Base-by-base conservation (phyloP, 2,888 invertebrate species). In the Drosophila yooni region DNA sequence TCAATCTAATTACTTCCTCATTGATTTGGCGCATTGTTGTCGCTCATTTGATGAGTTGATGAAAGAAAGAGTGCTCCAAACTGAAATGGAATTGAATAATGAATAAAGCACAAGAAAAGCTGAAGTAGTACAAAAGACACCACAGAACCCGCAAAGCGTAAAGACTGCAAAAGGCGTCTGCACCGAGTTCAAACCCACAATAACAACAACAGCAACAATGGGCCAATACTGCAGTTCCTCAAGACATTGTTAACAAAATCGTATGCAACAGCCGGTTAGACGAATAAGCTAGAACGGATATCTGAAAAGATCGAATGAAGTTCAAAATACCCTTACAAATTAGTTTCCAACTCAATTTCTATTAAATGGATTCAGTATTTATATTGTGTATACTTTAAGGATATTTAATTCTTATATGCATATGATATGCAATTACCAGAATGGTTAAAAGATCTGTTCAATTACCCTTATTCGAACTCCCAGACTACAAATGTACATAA, bases 1-100 rank as follows among this genome's bases (percentile, higher is more conserved):
- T 50, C 60, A 78, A 79, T 83, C 82, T 71, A 84, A 89, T 88
- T 88, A 80, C 89, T 85, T 85, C 89, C 85, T 84, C 80, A 85
- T 89, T 85, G 85, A 85, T 88, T 70, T 66, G 27, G 52, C 4
- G 73, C 67, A 69, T 64, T 70, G 56, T 63, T 62, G 67, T 54
- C 76, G 71, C 81, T 60, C 38, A 27, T 15, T 36, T n/a, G 56
- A 40, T 48, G 53, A 81, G 80, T 71, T 67, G 73, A 56, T 77
- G 69, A 71, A 75, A 73, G 78, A 74, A 83, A 81, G 81, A 76
- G 70, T 77, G 84, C 80, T 67, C 25, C 31, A 57, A 59, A 54
- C 65, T 53, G 50, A 50, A 61, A 27, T 63, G 43, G 48, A 65
- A 70, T 68, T 59, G 36, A 52, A 64, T 48, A 63, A 56, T 62